A percentile compares a stretch with the other conserved stretches of the same genome.
phyloP scores from a whole-genome alignment of 2,113 vertebrate species.

The Maccullochella peelii region DNA sequence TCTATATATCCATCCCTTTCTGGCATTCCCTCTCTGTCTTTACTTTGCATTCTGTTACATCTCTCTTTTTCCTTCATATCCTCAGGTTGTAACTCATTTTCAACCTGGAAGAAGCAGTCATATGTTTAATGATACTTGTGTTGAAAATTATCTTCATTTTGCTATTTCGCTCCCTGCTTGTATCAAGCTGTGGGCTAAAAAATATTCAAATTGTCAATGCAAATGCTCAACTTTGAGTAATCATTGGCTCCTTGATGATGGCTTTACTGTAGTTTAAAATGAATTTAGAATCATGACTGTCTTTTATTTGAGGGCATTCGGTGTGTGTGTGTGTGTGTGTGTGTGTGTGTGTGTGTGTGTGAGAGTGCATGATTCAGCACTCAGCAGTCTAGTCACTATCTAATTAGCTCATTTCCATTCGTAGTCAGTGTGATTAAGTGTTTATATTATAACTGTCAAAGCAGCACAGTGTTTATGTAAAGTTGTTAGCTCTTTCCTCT shows the following conservation, averaged over 20 bases:
- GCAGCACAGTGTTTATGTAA: conserved; percentile 30
- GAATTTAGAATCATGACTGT: conserved; percentile 1
- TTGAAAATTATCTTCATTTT: conserved; percentile 26
- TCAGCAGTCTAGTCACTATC: conserved; percentile 29
- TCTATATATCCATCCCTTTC: neutral
- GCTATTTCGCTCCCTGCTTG: neutral
- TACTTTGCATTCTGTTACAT: neutral
- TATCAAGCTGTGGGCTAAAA: conserved; percentile 1
- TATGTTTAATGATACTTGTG: conserved; percentile 11
- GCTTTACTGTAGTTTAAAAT: conserved; percentile 14
- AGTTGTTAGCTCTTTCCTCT: conserved; percentile 3
- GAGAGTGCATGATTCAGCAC: conserved; percentile 16
- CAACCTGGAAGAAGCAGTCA: neutral
- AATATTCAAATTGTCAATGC: neutral
- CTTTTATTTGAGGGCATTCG: conserved; percentile 24
- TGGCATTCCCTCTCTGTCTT: neutral
- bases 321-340: conserved; percentile 1
- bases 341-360: neutral
- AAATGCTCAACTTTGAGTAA: conserved; percentile 13
- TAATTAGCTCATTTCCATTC: conserved; percentile 51
- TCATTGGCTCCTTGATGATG: conserved; percentile 1
- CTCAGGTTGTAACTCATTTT: neutral
- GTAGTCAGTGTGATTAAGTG: conserved; percentile 42
- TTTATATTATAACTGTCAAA: conserved; percentile 45
- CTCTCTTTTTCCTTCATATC: neutral